Percentiles rank a stretch among this genome's conserved stretches.
These are phyloP conservation scores for Syngnathus acus DNA, from an alignment of 2,797 vertebrate species.

Conservation along the genomic window DNA sequence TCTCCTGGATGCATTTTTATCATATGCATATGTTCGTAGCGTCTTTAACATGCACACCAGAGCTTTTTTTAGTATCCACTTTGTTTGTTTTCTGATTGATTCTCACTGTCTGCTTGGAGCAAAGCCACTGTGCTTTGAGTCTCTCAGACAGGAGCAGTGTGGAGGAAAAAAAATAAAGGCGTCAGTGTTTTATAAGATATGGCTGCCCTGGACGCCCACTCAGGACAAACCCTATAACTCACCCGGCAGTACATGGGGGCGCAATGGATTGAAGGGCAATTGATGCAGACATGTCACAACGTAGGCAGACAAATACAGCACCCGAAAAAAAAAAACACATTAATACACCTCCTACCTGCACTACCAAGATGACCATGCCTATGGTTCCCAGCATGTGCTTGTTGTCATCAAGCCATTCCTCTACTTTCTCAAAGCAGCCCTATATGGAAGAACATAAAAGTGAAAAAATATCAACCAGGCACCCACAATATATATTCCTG, in stretches of 20 bases:
- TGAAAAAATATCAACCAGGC: neutral
- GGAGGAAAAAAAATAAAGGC: neutral
- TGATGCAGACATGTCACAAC: neutral
- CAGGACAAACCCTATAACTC: neutral
- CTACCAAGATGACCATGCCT: constrained; percentile 89
- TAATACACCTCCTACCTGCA: constrained; percentile 76
- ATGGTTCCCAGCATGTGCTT: constrained; percentile 88
- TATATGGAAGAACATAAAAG: constrained; percentile 37
- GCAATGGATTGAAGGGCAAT: neutral
- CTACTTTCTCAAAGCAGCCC: constrained; percentile 94
- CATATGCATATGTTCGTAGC: neutral
- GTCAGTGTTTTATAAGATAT: neutral
- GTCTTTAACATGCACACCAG: neutral
- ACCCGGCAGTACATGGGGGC: neutral
- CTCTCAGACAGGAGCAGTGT: neutral
- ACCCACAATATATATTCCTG: neutral
- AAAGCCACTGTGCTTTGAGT: neutral
- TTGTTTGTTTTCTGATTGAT: neutral
- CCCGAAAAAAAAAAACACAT: neutral
- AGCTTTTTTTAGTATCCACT: neutral
- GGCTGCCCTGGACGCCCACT: neutral
- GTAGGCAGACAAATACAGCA: constrained; percentile 8
- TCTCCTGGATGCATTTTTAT: neutral
- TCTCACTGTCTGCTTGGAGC: neutral
- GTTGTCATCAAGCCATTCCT: constrained; percentile 89